Percentiles rank a stretch among this genome's conserved stretches.
These are phyloP conservation scores for Myxocyprinus asiaticus DNA, from an alignment of 2,113 vertebrate genomes.

Conservation along the genomic window DNA sequence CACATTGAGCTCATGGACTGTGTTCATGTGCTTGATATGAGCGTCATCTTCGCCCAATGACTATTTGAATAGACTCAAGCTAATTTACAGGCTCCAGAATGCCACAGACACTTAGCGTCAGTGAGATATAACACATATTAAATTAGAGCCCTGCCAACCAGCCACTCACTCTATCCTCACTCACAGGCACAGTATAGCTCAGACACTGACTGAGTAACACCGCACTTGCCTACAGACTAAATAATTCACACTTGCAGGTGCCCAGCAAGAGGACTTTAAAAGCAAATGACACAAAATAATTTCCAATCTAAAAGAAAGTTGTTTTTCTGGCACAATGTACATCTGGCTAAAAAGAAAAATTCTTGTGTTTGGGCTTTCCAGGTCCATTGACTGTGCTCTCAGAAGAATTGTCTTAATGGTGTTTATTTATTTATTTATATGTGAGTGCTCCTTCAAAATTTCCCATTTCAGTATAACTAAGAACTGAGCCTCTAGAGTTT, in stretches of 20 bases:
- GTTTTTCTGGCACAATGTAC: background rate
- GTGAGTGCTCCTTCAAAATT: too few species aligned
- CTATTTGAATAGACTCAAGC: constrained; percentile 59
- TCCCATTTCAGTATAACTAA: too few species aligned
- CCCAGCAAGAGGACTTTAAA: constrained; percentile 22
- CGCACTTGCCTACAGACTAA: constrained; percentile 5
- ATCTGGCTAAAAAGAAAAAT: background rate
- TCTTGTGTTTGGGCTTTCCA: background rate
- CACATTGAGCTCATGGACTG: constrained; percentile 39
- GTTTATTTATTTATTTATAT: too few species aligned
- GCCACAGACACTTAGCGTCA: constrained; percentile 56
- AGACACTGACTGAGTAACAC: background rate
- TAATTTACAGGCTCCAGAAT: constrained; percentile 58
- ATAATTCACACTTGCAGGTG: background rate
- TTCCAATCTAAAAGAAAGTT: background rate
- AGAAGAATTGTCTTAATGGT: too few species aligned
- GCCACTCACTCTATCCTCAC: constrained; percentile 23
- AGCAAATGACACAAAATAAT: constrained; percentile 10
- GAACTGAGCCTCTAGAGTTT: too few species aligned
- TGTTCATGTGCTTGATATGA: constrained; percentile 47
- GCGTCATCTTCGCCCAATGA: constrained; percentile 47
- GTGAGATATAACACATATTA: constrained; percentile 52
- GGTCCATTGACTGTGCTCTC: too few species aligned
- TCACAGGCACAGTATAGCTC: constrained; percentile 1
- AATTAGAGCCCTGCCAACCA: constrained; percentile 54